Evolutionary conservation across 2,888 invertebrate species (phyloP).

Genomic region (Cephus runcator): DNA sequence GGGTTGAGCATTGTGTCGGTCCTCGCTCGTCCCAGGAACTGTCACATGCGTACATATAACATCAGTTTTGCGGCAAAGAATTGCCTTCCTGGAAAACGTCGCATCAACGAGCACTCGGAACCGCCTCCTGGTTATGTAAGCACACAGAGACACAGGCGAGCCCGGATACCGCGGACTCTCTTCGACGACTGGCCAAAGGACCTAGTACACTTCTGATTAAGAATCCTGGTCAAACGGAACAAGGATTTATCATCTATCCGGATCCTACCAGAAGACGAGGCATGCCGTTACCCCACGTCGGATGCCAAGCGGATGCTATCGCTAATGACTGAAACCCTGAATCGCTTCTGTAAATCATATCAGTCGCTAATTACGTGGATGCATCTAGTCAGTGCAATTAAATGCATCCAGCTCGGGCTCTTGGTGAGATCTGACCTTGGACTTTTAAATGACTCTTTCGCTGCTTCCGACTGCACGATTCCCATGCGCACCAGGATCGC

Average conservation of each 20-base stretch:
- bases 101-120: neutral
- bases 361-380: neutral
- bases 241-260: neutral
- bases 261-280: neutral
- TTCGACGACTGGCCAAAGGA: neutral
- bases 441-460: conserved; percentile 27
- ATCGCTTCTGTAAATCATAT: neutral
- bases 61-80: conserved; percentile 35
- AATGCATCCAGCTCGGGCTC: neutral
- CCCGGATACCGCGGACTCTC: neutral
- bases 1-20: conserved; percentile 17
- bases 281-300: neutral
- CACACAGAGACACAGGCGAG: neutral
- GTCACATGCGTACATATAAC: conserved; percentile 28
- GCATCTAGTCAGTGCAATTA: neutral
- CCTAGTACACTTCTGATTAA: neutral
- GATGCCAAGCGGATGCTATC: neutral
- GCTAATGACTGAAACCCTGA: neutral
- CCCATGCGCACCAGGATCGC: neutral
- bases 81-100: neutral
- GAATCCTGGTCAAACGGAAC: neutral
- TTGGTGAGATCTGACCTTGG: conserved; percentile 22
- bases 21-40: conserved; percentile 31
- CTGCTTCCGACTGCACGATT: conserved; percentile 10
- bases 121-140: neutral